phyloP scores from a whole-genome alignment of 2,888 invertebrate species.

The Limnephilus marmoratus region DNA sequence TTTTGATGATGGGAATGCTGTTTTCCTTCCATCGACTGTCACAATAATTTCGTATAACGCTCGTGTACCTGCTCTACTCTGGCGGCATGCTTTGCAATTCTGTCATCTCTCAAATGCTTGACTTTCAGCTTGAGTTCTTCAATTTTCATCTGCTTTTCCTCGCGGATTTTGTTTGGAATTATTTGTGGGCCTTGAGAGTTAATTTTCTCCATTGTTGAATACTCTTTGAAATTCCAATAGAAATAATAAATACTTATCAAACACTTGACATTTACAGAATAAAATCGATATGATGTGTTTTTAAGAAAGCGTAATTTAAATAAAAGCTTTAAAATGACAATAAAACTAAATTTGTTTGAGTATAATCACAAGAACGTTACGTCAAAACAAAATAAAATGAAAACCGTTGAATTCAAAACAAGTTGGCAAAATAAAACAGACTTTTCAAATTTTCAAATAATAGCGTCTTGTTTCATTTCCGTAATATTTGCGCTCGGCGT shows the following conservation, averaged over 20 bases:
- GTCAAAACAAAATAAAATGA: slow-evolving; percentile 33
- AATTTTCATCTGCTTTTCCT: slow-evolving; percentile 46
- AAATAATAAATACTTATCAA: not conserved
- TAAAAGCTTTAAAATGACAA: not conserved
- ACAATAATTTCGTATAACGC: not conserved
- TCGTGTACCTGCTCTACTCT: slow-evolving; percentile 73
- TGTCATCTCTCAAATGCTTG: slow-evolving; percentile 71
- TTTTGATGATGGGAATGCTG: not conserved
- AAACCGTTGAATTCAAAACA: slow-evolving; percentile 15
- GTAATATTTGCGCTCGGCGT: not conserved
- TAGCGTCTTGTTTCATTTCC: not conserved
- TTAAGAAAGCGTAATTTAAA: not conserved
- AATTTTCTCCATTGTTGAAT: slow-evolving; percentile 37
- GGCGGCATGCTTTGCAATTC: slow-evolving; percentile 72
- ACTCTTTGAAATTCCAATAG: not conserved
- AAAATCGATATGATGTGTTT: not conserved
- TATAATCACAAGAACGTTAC: not conserved
- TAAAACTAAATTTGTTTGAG: not conserved
- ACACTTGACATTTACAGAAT: not conserved
- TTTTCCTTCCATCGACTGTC: not conserved
- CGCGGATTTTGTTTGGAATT: not conserved
- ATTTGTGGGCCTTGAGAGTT: not conserved
- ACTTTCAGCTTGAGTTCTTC: slow-evolving; percentile 67
- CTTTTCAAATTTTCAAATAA: slow-evolving; percentile 25
- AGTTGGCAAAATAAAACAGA: slow-evolving; percentile 20